phyloP scores from a whole-genome alignment of 2,888 invertebrate species.

The Ptychoptera albimana region DNA sequence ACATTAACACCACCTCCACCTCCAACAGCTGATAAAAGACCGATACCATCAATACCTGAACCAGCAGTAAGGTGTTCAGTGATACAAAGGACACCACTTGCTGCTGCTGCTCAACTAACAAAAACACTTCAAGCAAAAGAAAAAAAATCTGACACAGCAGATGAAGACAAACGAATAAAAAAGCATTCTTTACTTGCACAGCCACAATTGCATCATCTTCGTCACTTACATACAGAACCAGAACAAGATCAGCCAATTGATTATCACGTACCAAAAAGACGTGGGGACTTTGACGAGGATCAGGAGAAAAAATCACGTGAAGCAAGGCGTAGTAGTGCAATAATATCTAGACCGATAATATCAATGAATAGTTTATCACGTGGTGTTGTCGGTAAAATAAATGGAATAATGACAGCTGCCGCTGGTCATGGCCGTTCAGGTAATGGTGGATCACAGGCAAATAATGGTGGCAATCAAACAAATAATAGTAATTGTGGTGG shows the following conservation, averaged over 20 bases:
- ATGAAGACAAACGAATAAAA: constrained; percentile 34
- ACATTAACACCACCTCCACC: constrained; percentile 36
- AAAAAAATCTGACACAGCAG: constrained; percentile 25
- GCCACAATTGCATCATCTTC: not conserved
- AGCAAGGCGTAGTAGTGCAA: constrained; percentile 49
- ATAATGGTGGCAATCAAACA: constrained; percentile 18
- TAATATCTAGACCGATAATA: constrained; percentile 35
- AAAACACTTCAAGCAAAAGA: constrained; percentile 38
- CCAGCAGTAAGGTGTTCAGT: constrained; percentile 61
- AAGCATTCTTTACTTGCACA: constrained; percentile 34
- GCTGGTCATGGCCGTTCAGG: constrained; percentile 65
- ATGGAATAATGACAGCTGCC: constrained; percentile 53
- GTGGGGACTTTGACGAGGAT: constrained; percentile 31
- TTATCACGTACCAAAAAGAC: constrained; percentile 71
- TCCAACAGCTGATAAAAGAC: constrained; percentile 25
- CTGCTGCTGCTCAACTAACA: constrained; percentile 55
- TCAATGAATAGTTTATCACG: constrained; percentile 36
- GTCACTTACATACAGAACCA: constrained; percentile 33
- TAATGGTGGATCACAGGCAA: constrained; percentile 37
- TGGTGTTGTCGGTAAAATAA: constrained; percentile 37
- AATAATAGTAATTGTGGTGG: constrained; percentile 26
- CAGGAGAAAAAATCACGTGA: constrained; percentile 49
- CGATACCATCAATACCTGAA: constrained; percentile 42
- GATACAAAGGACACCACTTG: constrained; percentile 59
- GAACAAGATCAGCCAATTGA: constrained; percentile 80